phyloP scores from a whole-genome alignment of 2,797 vertebrate genomes.

The Vipera latastei region DNA sequence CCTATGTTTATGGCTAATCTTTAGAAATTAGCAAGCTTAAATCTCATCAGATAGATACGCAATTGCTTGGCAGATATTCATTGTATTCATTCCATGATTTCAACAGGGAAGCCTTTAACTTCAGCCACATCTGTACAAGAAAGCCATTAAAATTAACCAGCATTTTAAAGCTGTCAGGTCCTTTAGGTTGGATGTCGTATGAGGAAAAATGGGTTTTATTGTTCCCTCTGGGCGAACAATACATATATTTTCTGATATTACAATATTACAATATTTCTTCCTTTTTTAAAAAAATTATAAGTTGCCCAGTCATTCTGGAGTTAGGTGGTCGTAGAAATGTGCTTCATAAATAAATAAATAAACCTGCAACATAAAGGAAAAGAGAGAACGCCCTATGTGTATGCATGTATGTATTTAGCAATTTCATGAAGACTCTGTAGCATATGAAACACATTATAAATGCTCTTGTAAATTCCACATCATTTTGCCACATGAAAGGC shows the following conservation, averaged over 20 bases:
- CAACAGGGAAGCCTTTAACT: neutral
- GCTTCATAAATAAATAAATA: constrained; percentile 10
- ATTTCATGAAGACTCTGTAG: constrained; percentile 58
- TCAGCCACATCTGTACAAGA: neutral
- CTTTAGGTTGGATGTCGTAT: neutral
- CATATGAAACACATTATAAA: constrained; percentile 79
- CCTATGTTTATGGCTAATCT: neutral
- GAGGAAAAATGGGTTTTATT: neutral
- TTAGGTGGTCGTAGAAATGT: neutral
- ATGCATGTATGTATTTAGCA: constrained; percentile 14
- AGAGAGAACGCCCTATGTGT: neutral
- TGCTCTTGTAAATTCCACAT: constrained; percentile 79
- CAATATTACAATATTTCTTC: neutral
- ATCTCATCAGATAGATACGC: neutral
- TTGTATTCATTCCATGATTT: neutral
- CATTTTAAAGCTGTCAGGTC: neutral
- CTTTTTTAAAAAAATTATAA: neutral
- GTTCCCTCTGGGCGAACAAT: neutral
- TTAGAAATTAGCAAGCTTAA: neutral
- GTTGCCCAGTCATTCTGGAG: neutral
- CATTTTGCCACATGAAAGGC: constrained; percentile 79
- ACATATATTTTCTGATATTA: neutral
- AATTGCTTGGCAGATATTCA: neutral
- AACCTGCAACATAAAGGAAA: constrained; percentile 18
- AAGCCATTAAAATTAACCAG: neutral